These are phyloP conservation scores for Agraylea sexmaculata DNA, from an alignment of 1,140 invertebrate species.

Conservation along the genomic window DNA sequence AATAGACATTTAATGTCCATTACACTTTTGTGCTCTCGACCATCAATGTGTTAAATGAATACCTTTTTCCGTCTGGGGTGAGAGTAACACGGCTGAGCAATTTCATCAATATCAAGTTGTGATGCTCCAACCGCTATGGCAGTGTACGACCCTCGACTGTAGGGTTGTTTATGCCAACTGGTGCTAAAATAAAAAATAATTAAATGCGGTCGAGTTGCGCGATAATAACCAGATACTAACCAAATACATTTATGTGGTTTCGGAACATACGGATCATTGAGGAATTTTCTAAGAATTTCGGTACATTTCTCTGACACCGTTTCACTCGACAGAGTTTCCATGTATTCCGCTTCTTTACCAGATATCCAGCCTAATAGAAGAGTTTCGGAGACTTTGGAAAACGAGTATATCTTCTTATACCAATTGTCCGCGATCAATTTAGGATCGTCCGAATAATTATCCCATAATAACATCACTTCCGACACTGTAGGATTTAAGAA, in stretches of 20 bases:
- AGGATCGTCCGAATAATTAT: conserved; percentile 38
- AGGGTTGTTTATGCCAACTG: conserved; percentile 72
- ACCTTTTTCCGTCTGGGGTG: conserved; percentile 55
- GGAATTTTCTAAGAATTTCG: conserved; percentile 64
- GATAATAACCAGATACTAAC: conserved; percentile 40
- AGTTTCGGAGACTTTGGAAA: conserved; percentile 74
- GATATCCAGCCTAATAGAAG: conserved; percentile 76
- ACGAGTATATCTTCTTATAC: conserved; percentile 90
- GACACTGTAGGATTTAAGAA: conserved; percentile 77
- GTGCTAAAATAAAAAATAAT: conserved; percentile 52
- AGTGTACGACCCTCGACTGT: conserved; percentile 79
- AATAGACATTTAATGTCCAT: no score
- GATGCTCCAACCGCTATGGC: conserved; percentile 73
- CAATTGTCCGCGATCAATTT: conserved; percentile 59
- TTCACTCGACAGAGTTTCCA: conserved; percentile 66
- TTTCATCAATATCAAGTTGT: conserved; percentile 70
- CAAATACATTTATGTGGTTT: conserved; percentile 69
- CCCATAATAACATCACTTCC: conserved; percentile 80
- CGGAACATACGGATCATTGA: conserved; percentile 78
- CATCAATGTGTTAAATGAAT: no score
- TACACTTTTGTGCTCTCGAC: no score
- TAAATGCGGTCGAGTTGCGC: neutral
- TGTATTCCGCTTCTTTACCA: conserved; percentile 72
- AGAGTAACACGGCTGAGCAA: conserved; percentile 64
- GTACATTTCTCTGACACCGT: conserved; percentile 65